Evolutionary conservation across 2,113 vertebrate species (phyloP).

Genomic region (Gadus chalcogrammus): DNA sequence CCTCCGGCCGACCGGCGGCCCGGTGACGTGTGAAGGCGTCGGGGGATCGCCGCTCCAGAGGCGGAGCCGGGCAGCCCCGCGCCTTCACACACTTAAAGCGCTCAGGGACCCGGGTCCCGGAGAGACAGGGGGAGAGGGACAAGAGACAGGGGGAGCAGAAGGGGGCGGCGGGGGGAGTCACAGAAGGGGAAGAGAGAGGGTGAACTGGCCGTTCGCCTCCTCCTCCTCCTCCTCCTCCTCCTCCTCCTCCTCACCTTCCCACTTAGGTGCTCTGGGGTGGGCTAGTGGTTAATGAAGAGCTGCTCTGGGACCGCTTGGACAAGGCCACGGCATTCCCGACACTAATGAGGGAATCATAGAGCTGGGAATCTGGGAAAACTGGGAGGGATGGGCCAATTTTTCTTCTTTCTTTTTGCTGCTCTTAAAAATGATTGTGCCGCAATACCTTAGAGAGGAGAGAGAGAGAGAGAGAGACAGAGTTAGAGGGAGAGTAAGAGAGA

Average conservation of each 20-base stretch:
- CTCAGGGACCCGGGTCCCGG: slow-evolving; percentile 40
- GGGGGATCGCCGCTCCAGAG: neutral
- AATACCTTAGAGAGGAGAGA: slow-evolving; percentile 58
- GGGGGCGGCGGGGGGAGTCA: slow-evolving; percentile 17
- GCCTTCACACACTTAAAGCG: slow-evolving; percentile 48
- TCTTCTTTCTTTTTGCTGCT: slow-evolving; percentile 45
- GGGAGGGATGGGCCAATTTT: slow-evolving; percentile 39
- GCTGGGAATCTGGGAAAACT: slow-evolving; percentile 72
- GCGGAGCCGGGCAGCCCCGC: slow-evolving; percentile 14
- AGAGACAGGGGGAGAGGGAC: slow-evolving; percentile 22
- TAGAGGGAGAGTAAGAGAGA: slow-evolving; percentile 31
- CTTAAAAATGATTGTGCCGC: slow-evolving; percentile 53
- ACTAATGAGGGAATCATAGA: slow-evolving; percentile 78
- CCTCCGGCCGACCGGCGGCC: neutral
- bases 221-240: slow-evolving; percentile 14
- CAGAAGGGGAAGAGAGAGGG: neutral
- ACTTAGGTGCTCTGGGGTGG: slow-evolving; percentile 55
- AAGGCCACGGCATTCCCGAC: slow-evolving; percentile 56
- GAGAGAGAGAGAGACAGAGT: slow-evolving; percentile 25
- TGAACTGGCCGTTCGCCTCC: slow-evolving; percentile 11
- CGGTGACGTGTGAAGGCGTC: neutral
- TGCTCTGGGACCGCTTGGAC: slow-evolving; percentile 71
- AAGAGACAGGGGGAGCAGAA: slow-evolving; percentile 37
- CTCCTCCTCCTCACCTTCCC: slow-evolving; percentile 28
- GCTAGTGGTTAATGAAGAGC: slow-evolving; percentile 64